Base-by-base conservation (phyloP, 2,113 vertebrate species). In the Forbesichthys papilliferus region DNA sequence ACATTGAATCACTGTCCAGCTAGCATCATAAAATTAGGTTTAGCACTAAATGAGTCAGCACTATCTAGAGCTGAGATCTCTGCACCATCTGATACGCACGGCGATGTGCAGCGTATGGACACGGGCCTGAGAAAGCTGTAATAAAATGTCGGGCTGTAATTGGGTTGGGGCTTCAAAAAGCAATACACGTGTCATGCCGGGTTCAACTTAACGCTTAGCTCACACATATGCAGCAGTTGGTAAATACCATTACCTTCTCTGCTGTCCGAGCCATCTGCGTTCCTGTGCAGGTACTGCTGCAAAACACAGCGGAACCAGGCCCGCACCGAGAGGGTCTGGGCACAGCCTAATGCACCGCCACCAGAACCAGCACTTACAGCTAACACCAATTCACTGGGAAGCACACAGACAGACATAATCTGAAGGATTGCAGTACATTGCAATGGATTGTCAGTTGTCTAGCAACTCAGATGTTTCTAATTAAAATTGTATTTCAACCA, bases 221-320 rank as follows among this genome's bases (percentile, higher is more conserved):
- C 13, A 55, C 13, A 55, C 54, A 18, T 13, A n/a, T 9, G 5
- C 7, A n/a, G 8, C 16, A 16, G 13, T 16, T 55, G 54, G 0
- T 5, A 7, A 3, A 9, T 12, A 48, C 3, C 52, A n/a, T 54
- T 79, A 92, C 92, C 89, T 78, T 90, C 74, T 82, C 83, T 90
- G 80, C 80, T 90, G 56, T 90, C 86, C 4, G 84, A 82, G 1
- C 87, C 81, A 11, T 91, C 91, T 7, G 66, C 56, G 75, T 91
- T 93, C 72, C 88, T 94, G 84, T 95, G 92, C 59, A 95, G 73
- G 84, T 97, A 93, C 88, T 95, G 97, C 92, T 98, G 98, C 54
- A 99, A 87, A 86, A 96, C 48, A 79, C 96, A 98, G 64, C 98
- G 93, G 77, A 98, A 91, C 98, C 98, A 99, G 16, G 96, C 92